Evolutionary conservation across 2,113 vertebrate species (phyloP), one percentile per base, ranked within the genome.

Genomic region (Gulo gulo): DNA sequence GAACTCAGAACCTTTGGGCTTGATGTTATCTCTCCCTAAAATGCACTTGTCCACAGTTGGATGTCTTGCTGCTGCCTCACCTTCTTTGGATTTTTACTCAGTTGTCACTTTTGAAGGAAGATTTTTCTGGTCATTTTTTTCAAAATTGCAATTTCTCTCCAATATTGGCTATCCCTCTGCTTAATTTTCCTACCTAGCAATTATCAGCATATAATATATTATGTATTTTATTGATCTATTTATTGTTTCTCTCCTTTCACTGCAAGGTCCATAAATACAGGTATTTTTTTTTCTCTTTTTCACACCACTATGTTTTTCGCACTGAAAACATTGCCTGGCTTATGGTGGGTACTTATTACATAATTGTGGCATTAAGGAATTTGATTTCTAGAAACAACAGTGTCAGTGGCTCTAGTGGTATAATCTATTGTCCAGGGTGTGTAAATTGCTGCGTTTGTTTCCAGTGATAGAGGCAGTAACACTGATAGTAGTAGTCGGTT

Each of bases 21-120:
- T 87, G 55, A 39, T 79, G n/a, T 36, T 73, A 29, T 74, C 45
- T 89, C 18, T 84, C 69, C 6, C 26, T 80, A 24, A 93, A 93
- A 55, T 92, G 23, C 18, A 79, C 13, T 86, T 57, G 59, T 14
- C 39, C 18, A 55, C 20, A 81, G 31, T 82, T 73, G 55, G 21
- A 80, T 74, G 4, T 15, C 15, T 94, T 82, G 20, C 26, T 85
- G 36, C 45, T 90, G 23, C 34, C 21, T 95, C n/a, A 86, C 4
- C 3, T 96, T 90, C n/a, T 93, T 85, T 83, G 52, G 18, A 7
- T 74, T 95, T 92, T 95, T 86, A 90, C 45, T 74, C 15, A 86
- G 39, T 65, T 47, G 2, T 80, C 20, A 74, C 6, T 6, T 50
- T 93, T 18, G 47, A 24, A 57, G 16, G 1, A 81, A 81, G 10